Evolutionary conservation across 2,888 invertebrate genomes (phyloP), one percentile per base, ranked within the genome.

Genomic region (Eupeodes luniger): DNA sequence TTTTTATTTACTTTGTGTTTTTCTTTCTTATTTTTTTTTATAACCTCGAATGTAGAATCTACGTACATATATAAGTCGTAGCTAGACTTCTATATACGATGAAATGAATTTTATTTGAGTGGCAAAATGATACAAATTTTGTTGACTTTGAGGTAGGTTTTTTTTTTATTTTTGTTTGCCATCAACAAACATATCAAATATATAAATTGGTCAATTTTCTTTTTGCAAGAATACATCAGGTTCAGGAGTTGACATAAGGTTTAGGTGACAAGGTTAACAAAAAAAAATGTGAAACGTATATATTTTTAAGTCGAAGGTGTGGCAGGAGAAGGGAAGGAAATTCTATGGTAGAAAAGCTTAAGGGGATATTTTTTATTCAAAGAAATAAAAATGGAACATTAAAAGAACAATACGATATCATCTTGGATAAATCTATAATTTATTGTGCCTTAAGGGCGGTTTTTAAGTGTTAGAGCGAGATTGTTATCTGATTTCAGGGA

Each of bases 141-240:
- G 70, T 70, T 70, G 40, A 70, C 69, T 55, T 69, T 69, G 36
- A 53, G 27, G 16, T 40, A 55, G 40, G 19, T 70, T 19, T 27
- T 27, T 27, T 27, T 2, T 27, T 27, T 27, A 27, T 27, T 27
- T 44, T 70, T 70, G 40, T 55, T 44, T 70, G 66, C 9, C 49
- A 34, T 49, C 4, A 12, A 57, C 66, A 66, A 66, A 66, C 66
- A 49, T 53, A 53, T 55, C 53, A 27, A 27, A 27, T 27, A 70
- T 55, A 69, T 9, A 64, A 64, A 44, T 64, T 16, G 62, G 44
- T 44, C 62, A 64, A 44, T 64, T 44, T 44, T 19, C 19, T 36
- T 61, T 59, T 61, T 59, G 7, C 36, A n/a, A 57, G 19, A 57
- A 12, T 5, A 11, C 27, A 55, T 10, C 5, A 49, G 0, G 0